These are phyloP conservation scores for Lycodopsis pacificus DNA, from an alignment of 2,797 vertebrate genomes.

Conservation along the genomic window DNA sequence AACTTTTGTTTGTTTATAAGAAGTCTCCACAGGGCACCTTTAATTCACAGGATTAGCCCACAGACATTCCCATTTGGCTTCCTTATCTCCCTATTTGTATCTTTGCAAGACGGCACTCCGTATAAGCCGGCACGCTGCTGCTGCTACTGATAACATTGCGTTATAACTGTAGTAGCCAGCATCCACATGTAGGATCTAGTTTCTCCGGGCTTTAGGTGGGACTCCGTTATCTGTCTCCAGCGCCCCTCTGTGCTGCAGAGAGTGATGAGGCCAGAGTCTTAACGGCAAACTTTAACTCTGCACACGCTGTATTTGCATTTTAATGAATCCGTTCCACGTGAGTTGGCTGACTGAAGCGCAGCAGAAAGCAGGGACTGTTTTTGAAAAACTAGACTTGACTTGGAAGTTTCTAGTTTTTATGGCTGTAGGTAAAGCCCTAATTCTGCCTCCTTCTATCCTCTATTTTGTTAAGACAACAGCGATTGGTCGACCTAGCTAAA, in stretches of 20 bases:
- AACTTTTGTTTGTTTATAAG: neutral
- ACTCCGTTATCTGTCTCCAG: neutral
- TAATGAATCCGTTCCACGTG: constrained; percentile 23
- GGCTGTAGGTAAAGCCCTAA: neutral
- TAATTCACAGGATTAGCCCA: neutral
- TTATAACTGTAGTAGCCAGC: neutral
- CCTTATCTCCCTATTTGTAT: neutral
- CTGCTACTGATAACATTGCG: neutral
- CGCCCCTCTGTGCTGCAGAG: neutral
- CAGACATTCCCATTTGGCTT: neutral
- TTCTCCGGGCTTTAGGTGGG: neutral
- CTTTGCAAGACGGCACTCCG: neutral
- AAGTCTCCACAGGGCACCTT: neutral
- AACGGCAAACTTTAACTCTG: neutral
- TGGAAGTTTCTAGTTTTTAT: neutral
- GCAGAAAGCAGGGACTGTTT: neutral
- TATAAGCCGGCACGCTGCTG: neutral
- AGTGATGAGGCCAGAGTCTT: constrained; percentile 13
- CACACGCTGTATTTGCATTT: constrained; percentile 35
- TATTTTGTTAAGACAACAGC: neutral
- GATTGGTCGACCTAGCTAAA: constrained; percentile 1
- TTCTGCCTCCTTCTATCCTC: neutral
- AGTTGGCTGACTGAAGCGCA: constrained; percentile 8
- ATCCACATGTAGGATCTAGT: constrained; percentile 10
- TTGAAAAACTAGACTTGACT: neutral